phyloP scores from a whole-genome alignment of 2,797 vertebrate genomes.

The Eospalax fontanierii region DNA sequence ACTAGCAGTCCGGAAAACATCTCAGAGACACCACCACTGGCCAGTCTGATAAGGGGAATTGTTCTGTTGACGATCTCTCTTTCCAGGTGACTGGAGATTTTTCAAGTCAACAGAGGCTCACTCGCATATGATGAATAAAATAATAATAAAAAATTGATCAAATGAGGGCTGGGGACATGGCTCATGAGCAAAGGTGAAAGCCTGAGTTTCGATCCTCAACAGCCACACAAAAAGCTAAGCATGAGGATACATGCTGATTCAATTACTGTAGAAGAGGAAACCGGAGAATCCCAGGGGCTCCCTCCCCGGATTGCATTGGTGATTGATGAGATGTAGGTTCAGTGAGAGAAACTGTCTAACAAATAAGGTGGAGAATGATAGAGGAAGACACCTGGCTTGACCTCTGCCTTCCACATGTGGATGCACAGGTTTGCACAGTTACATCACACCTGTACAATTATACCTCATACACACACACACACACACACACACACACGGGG shows the following conservation, averaged over 20 bases:
- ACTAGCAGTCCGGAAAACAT: too few species aligned
- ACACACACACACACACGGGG: neutral
- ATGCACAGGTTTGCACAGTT: too few species aligned
- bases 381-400: neutral
- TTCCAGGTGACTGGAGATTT: too few species aligned
- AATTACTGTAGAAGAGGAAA: neutral
- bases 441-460: neutral
- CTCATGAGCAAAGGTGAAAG: neutral
- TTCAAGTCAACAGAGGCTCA: too few species aligned
- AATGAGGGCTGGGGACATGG: neutral
- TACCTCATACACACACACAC: neutral
- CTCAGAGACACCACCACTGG: too few species aligned
- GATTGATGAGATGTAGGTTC: neutral
- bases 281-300: neutral
- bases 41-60: too few species aligned
- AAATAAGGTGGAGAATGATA: neutral
- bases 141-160: too few species aligned
- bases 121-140: too few species aligned
- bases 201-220: neutral
- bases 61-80: too few species aligned
- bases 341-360: neutral
- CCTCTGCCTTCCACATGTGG: neutral
- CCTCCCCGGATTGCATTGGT: neutral
- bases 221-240: neutral
- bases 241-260: neutral